These are phyloP conservation scores for Rhyzopertha dominica DNA, from an alignment of 1,140 invertebrate genomes.

Conservation along the genomic window DNA sequence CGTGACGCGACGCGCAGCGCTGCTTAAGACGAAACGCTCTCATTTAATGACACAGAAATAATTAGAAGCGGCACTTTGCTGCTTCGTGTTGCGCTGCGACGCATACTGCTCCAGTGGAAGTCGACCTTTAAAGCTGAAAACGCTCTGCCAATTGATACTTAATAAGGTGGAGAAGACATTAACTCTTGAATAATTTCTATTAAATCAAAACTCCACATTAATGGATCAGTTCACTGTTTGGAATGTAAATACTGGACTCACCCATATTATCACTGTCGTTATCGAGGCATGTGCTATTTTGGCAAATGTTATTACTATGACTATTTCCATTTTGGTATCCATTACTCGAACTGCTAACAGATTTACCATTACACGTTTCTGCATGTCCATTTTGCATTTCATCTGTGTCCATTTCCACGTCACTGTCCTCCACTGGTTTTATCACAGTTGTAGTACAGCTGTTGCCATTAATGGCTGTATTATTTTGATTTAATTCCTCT, in stretches of 20 bases:
- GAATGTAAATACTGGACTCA: constrained; percentile 35
- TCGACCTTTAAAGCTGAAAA: no score
- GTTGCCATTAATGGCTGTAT: constrained; percentile 51
- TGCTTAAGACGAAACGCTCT: no score
- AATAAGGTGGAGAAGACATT: no score
- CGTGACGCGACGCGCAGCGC: no score
- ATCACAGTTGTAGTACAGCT: constrained; percentile 27
- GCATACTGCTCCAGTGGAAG: no score
- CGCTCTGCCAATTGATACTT: no score
- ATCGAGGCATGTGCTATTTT: constrained; percentile 36
- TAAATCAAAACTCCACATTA: neutral
- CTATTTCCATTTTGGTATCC: constrained; percentile 64
- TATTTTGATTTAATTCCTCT: constrained; percentile 53
- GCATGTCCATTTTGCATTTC: constrained; percentile 43
- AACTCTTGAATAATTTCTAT: neutral
- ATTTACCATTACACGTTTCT: constrained; percentile 34
- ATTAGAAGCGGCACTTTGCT: no score
- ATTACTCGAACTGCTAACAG: constrained; percentile 43
- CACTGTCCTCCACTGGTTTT: constrained; percentile 44
- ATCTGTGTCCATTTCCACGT: constrained; percentile 56
- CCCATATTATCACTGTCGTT: constrained; percentile 64
- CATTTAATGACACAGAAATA: no score
- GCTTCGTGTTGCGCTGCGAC: no score
- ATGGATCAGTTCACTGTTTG: neutral
- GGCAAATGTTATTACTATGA: constrained; percentile 25